phyloP scores from a whole-genome alignment of 2,888 invertebrate species.

The Hypomecis punctinalis region DNA sequence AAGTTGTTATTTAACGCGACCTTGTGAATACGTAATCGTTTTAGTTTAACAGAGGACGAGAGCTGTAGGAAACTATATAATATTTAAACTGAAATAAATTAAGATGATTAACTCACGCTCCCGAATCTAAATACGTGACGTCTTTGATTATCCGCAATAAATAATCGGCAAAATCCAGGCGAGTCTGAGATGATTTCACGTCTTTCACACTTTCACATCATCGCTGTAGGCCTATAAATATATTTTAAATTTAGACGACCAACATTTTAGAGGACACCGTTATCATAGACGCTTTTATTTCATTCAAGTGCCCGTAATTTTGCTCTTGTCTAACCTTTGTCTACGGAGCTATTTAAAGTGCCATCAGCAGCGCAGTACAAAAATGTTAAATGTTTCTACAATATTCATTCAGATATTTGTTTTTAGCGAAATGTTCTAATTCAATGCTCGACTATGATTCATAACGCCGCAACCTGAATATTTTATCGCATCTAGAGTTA shows the following conservation, averaged over 20 bases:
- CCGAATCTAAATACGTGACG: conserved; percentile 15
- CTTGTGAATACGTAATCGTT: neutral
- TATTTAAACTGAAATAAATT: conserved; percentile 1
- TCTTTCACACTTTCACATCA: conserved; percentile 34
- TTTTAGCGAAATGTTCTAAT: conserved; percentile 22
- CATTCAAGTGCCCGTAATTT: conserved; percentile 26
- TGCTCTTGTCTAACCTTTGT: neutral
- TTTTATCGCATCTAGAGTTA: conserved; percentile 18
- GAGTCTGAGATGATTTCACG: conserved; percentile 23
- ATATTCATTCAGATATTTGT: conserved; percentile 19
- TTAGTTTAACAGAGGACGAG: neutral
- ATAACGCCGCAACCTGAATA: conserved; percentile 14
- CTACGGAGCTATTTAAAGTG: neutral
- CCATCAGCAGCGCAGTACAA: neutral
- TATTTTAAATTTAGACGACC: conserved; percentile 58
- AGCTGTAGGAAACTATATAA: neutral
- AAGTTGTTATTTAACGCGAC: neutral
- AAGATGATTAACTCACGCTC: conserved; percentile 13
- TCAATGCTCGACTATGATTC: conserved; percentile 22
- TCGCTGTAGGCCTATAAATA: conserved; percentile 51
- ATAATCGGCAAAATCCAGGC: conserved; percentile 26
- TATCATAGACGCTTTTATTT: conserved; percentile 47
- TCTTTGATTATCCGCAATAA: conserved; percentile 32
- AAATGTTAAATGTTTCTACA: conserved; percentile 11
- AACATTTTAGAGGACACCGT: conserved; percentile 45